phyloP scores from a whole-genome alignment of 2,888 invertebrate genomes.

The Eumacrocentrus americanus region DNA sequence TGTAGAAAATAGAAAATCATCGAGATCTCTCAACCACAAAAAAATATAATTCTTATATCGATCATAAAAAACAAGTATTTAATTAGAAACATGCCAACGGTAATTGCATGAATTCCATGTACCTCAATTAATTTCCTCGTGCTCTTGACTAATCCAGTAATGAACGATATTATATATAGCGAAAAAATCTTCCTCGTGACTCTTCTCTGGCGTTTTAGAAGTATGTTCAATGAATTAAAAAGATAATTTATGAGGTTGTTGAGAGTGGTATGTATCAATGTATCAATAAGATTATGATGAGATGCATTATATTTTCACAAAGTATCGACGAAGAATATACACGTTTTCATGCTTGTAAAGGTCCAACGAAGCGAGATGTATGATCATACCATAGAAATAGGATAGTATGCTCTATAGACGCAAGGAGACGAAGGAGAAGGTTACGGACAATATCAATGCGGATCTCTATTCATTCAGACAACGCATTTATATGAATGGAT shows the following conservation, averaged over 20 bases:
- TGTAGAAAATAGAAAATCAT: conserved; percentile 15
- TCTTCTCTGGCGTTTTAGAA: too few species aligned
- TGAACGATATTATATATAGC: neutral
- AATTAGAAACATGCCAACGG: conserved; percentile 14
- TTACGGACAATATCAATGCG: too few species aligned
- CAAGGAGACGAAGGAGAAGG: too few species aligned
- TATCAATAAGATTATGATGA: conserved; percentile 19
- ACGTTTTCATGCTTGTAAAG: too few species aligned
- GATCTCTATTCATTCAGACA: too few species aligned
- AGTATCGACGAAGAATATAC: too few species aligned
- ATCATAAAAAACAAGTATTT: neutral
- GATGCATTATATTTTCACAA: conserved; percentile 20
- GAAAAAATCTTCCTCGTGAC: neutral
- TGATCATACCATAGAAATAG: too few species aligned
- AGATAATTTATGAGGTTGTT: conserved; percentile 24
- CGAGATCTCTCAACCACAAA: neutral
- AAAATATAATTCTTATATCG: neutral
- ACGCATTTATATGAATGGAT: too few species aligned
- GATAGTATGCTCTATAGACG: too few species aligned
- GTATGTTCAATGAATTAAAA: conserved; percentile 13
- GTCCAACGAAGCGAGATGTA: too few species aligned
- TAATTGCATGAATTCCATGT: conserved; percentile 5
- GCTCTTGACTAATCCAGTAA: neutral
- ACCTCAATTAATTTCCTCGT: conserved; percentile 14
- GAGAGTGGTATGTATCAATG: conserved; percentile 16